Percentiles rank a stretch among this genome's conserved stretches.
Conservation (phyloP, 2,888 invertebrate genomes). For the Geotrupes spiniger region DNA sequence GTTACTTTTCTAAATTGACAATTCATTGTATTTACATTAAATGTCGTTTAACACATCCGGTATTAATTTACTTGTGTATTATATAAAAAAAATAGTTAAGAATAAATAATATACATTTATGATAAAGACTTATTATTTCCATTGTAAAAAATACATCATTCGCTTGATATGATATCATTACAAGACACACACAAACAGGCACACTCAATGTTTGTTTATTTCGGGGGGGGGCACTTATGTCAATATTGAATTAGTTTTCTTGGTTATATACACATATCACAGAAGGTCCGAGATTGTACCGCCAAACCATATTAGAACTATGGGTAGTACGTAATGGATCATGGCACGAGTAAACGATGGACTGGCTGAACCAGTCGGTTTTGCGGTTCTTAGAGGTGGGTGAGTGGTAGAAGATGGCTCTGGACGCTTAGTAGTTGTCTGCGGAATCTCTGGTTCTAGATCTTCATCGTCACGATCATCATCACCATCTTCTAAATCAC, state of each 20-base stretch:
- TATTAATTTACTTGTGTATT: background rate
- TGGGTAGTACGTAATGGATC: constrained; percentile 73
- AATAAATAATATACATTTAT: constrained; percentile 25
- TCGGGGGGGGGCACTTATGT: constrained; percentile 19
- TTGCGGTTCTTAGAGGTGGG: constrained; percentile 42
- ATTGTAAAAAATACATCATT: constrained; percentile 22
- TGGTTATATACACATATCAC: constrained; percentile 55
- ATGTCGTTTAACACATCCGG: too few species aligned
- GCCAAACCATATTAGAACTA: constrained; percentile 83
- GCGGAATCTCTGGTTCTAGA: constrained; percentile 10
- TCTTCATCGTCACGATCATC: constrained; percentile 28
- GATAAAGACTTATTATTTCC: constrained; percentile 21
- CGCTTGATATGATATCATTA: constrained; percentile 23
- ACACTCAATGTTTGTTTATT: constrained; percentile 22
- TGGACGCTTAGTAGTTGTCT: constrained; percentile 23
- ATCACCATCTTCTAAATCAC: constrained; percentile 33
- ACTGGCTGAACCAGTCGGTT: constrained; percentile 47
- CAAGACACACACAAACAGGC: constrained; percentile 25
- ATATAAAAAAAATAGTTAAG: constrained; percentile 11
- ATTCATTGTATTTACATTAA: too few species aligned
- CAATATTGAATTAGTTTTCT: constrained; percentile 5
- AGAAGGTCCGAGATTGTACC: constrained; percentile 78
- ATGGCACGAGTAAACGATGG: constrained; percentile 61
- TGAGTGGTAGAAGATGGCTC: constrained; percentile 32
- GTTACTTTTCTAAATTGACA: too few species aligned